Base-by-base conservation (phyloP, 2,797 vertebrate species). In the Phalloptychus januarius region DNA sequence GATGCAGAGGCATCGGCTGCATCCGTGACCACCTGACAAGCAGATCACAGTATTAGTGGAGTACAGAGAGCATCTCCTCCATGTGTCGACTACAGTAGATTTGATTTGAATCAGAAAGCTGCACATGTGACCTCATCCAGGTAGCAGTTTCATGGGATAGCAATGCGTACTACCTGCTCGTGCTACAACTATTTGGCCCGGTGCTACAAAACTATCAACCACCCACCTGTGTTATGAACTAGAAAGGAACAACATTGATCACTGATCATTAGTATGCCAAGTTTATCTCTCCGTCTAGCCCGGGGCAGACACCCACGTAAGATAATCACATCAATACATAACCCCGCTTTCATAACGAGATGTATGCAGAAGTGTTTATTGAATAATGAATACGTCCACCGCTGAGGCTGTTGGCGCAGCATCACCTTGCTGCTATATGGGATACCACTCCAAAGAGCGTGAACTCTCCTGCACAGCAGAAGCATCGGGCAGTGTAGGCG, bases 341-440 rank as follows among this genome's bases (percentile, higher is more conserved):
- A 69, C 31, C 72, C 56, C 46, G 71, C 89, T 87, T 89, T 91
- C 85, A 89, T 89, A 91, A 89, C 80, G 50, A 23, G 44, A 76
- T 80, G 89, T 88, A 90, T 85, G 84, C 79, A 80, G 10, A 83
- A 85, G 79, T 87, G 79, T 87, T 92, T 90, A 90, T 91, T 94
- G 88, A 94, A 92, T 92, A 95, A 93, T 92, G 80, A 91, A 88
- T 73, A 83, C 0, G 73, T 90, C 78, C 36, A 40, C 31, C 20
- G n/a, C 79, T n/a, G 71, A 88, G 86, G 36, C 11, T 54, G 73
- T 72, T 80, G 70, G 38, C 70, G 82, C 83, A 0, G 11, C 79
- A 56, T 84, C 83, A 84, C 87, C 87, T 80, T 79, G 86, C 79
- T 88, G 83, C 86, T 86, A 83, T 92, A 86, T 86, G 65, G 81